These are phyloP conservation scores for Crypturellus tataupa DNA, from an alignment of 2,797 vertebrate genomes.

Conservation along the genomic window DNA sequence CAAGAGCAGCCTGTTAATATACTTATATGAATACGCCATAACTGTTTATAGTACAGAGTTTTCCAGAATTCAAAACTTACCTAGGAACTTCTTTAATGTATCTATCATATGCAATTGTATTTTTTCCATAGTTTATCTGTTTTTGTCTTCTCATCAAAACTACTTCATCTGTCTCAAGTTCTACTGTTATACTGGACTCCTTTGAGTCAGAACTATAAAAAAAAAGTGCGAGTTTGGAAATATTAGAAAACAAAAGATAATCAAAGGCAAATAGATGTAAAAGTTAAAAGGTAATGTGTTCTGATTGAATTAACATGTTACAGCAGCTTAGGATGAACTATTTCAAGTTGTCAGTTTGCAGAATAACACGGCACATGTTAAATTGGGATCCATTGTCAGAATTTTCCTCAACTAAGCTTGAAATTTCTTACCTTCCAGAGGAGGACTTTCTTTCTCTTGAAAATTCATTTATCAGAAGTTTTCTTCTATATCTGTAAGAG, in stretches of 20 bases:
- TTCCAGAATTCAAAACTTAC: conserved; percentile 76
- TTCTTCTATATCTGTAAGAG: conserved; percentile 90
- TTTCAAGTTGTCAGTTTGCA: neutral
- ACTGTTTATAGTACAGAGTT: neutral
- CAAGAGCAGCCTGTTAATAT: neutral
- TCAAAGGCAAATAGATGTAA: accelerated
- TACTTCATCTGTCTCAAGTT: conserved; percentile 91
- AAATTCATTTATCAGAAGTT: conserved; percentile 90
- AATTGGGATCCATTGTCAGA: neutral
- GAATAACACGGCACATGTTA: neutral
- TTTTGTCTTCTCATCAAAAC: conserved; percentile 94
- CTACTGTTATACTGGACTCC: conserved; percentile 82
- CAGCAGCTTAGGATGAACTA: neutral
- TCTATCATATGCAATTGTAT: conserved; percentile 94
- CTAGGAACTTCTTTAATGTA: conserved; percentile 94
- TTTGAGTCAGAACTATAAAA: conserved; percentile 90
- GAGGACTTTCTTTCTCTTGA: conserved; percentile 89
- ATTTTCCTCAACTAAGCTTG: neutral
- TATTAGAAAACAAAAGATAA: neutral
- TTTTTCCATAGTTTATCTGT: conserved; percentile 98
- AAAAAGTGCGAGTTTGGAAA: neutral
- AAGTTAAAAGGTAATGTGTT: neutral
- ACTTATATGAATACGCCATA: neutral
- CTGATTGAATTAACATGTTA: neutral
- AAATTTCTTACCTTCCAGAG: conserved; percentile 88